Conservation (phyloP, 2,888 invertebrate species). For the Himalopsyche tibetana region DNA sequence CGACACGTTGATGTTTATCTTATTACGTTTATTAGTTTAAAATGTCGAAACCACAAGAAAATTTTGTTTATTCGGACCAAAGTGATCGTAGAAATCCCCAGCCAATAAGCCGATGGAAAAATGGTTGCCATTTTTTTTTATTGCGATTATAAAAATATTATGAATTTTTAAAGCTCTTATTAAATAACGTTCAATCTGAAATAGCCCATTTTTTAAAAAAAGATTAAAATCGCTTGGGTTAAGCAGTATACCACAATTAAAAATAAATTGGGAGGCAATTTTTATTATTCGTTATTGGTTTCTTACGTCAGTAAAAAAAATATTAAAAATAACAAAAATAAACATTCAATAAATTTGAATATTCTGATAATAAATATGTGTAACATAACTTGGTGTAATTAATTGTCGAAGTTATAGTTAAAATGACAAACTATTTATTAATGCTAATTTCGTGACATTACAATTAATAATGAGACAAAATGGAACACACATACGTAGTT, state of each 20-base stretch:
- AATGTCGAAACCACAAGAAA: neutral
- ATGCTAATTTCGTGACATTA: too few species aligned
- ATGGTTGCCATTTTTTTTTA: neutral
- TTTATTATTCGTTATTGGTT: neutral
- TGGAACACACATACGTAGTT: too few species aligned
- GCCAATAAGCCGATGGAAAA: neutral
- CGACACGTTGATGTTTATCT: too few species aligned
- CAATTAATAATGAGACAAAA: too few species aligned
- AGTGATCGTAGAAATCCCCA: neutral
- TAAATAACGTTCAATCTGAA: neutral
- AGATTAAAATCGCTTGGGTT: neutral
- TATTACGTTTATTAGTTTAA: too few species aligned
- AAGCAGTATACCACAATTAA: neutral
- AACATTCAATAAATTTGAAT: too few species aligned
- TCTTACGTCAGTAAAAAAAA: neutral
- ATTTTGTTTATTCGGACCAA: neutral
- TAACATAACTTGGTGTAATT: too few species aligned
- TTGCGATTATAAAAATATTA: conserved; percentile 31
- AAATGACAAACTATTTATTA: too few species aligned
- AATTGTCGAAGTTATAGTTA: too few species aligned
- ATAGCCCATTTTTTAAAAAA: neutral
- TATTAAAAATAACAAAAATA: too few species aligned
- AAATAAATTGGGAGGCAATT: neutral
- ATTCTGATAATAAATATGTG: too few species aligned
- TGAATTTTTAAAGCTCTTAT: neutral